Base-by-base conservation (phyloP, 2,113 vertebrate genomes). In the Podarcis cretensis region DNA sequence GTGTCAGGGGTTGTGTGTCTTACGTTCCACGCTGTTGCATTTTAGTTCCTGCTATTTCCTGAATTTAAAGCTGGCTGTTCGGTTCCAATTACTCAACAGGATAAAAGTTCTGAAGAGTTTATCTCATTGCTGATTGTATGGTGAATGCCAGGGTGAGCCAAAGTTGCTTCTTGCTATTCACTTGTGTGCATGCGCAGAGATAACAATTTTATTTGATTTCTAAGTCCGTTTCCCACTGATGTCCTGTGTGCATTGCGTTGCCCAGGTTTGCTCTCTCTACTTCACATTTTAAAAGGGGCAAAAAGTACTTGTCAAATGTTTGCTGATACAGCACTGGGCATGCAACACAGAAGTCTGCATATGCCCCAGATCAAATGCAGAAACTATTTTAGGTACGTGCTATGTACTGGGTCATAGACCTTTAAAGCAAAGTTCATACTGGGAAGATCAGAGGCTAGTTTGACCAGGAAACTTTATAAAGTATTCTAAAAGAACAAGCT, bases 1-100 rank as follows among this genome's bases (percentile, higher is more conserved):
- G n/a, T 71, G 91, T 40, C 75, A 77, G 83, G 63, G 76, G 43
- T 87, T 14, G 79, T 78, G 14, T 85, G 63, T 30, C 54, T 21
- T 37, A 16, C 25, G 74, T 27, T 89, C 2, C 75, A 14, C 1
- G 0, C 65, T 66, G 68, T 87, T 30, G 16, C 27, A 30, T 68
- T n/a, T 35, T 77, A 43, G 35, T 87, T 57, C 59, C 81, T 83
- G 30, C n/a, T 73, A 57, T 90, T 89, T 74, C 86, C 79, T 87
- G 35, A 71, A 48, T 87, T 59, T 27, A 10, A 23, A 59, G 25
- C 57, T 37, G 59, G 25, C 27, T 6, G 2, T 87, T 87, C 54
- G 23, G 27, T 30, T 88, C 84, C 40, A 1, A 13, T 18, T 85
- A 69, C 27, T 77, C 8, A 76, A 30, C 48, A 43, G 73, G 82